These are phyloP conservation scores for Procavia capensis DNA, from an alignment of 2,113 vertebrate species.

Conservation along the genomic window DNA sequence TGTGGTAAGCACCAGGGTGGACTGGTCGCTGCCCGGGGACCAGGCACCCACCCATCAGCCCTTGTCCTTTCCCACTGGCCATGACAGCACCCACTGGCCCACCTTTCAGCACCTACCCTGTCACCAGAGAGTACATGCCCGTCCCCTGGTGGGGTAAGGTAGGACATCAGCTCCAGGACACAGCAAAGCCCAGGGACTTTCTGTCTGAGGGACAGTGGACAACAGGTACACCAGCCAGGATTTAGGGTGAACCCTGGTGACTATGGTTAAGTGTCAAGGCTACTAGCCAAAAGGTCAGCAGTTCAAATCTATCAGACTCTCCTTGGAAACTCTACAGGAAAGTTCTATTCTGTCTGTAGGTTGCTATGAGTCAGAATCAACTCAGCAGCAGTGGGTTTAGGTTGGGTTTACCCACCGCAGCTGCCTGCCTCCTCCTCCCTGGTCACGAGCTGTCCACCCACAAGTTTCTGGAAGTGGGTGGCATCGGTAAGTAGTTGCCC, in stretches of 20 bases:
- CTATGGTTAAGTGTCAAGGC: too few relatives aligned
- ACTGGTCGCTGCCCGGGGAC: not conserved
- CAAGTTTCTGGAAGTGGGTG: too few relatives aligned
- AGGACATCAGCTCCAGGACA: not conserved
- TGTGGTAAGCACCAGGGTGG: not conserved
- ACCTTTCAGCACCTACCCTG: fast-evolving
- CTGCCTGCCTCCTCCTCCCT: not conserved
- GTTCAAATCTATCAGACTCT: too few relatives aligned
- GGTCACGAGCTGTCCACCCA: fast-evolving
- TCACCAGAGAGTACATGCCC: fast-evolving
- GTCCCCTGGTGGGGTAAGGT: not conserved
- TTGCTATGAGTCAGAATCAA: too few relatives aligned
- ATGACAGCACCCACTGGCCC: fast-evolving
- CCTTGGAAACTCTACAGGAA: too few relatives aligned
- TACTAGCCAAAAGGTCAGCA: too few relatives aligned
- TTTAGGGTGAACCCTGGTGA: too few relatives aligned
- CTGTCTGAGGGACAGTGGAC: fast-evolving
- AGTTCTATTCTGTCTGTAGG: too few relatives aligned
- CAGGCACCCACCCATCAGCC: too few relatives aligned
- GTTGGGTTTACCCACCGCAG: too few relatives aligned
- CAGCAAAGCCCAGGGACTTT: fast-evolving
- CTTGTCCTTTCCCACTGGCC: not conserved
- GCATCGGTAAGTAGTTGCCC: fast-evolving
- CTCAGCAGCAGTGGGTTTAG: too few relatives aligned
- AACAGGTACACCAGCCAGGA: fast-evolving